A percentile compares a stretch with the other conserved stretches of the same genome.
phyloP scores from a whole-genome alignment of 1,140 invertebrate genomes.

The Drosophila bocqueti region DNA sequence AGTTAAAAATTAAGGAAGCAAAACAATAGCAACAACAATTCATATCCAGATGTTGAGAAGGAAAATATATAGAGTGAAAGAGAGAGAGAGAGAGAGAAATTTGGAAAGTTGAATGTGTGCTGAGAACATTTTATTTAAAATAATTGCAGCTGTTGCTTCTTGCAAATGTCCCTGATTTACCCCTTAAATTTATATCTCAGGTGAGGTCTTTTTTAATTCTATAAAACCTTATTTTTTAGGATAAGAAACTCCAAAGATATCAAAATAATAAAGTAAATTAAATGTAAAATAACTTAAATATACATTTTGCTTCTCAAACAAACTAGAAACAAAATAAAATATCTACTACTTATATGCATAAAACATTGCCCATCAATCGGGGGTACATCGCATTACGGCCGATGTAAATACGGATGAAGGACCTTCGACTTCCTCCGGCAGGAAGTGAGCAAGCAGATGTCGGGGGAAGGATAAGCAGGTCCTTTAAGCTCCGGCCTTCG shows the following conservation, averaged over 20 bases:
- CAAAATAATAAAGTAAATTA: background rate
- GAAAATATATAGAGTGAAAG: background rate
- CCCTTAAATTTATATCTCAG: background rate
- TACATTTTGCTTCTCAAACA: too few species aligned
- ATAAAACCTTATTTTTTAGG: too few species aligned
- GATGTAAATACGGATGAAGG: conserved; percentile 20
- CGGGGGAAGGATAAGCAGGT: conserved; percentile 18
- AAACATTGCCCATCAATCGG: conserved; percentile 15
- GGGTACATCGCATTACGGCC: conserved; percentile 10
- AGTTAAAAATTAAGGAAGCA: conserved; percentile 35
- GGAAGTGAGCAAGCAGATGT: conserved; percentile 23
- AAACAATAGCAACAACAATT: conserved; percentile 30
- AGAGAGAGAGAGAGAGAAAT: too few species aligned
- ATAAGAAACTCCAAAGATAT: background rate
- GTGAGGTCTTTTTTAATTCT: too few species aligned
- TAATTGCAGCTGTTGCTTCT: conserved; percentile 20
- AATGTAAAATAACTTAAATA: background rate
- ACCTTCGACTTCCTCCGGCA: conserved; percentile 15
- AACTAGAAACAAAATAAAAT: background rate
- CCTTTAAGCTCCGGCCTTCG: conserved; percentile 10
- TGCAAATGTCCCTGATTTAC: background rate
- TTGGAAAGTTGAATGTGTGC: too few species aligned
- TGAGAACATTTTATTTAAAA: conserved; percentile 1
- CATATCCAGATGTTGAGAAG: conserved; percentile 4
- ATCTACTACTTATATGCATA: conserved; percentile 7